A percentile compares a stretch with the other conserved stretches of the same genome.
These are phyloP conservation scores for Siniperca obscura DNA, from an alignment of 2,797 vertebrate genomes.

Conservation along the genomic window DNA sequence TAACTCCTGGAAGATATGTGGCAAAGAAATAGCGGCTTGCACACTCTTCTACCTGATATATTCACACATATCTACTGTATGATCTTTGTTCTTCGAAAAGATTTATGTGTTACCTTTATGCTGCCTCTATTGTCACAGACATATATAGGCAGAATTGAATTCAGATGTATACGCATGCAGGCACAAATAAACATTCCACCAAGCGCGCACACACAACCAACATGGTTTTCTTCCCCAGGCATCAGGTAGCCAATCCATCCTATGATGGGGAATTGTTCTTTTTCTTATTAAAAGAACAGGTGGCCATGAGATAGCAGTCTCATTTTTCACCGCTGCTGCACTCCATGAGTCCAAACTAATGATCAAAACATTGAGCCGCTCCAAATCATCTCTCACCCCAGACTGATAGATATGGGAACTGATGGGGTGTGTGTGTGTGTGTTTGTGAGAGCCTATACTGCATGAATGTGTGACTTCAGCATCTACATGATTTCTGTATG, in stretches of 20 bases:
- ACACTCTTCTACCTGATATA: background rate
- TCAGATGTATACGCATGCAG: slow-evolving; percentile 20
- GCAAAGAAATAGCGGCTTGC: background rate
- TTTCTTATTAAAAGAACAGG: slow-evolving; percentile 81
- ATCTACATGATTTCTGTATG: background rate
- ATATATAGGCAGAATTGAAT: slow-evolving; percentile 32
- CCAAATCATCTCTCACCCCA: slow-evolving; percentile 73
- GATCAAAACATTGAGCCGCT: slow-evolving; percentile 78
- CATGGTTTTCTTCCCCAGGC: slow-evolving; percentile 41
- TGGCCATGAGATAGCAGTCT: slow-evolving; percentile 73
- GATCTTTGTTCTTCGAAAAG: slow-evolving; percentile 23
- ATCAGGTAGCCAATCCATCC: slow-evolving; percentile 64
- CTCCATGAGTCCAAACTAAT: slow-evolving; percentile 80
- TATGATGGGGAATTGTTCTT: slow-evolving; percentile 72
- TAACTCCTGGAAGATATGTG: background rate
- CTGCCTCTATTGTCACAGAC: background rate
- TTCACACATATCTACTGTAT: slow-evolving; percentile 4
- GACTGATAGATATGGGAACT: slow-evolving; percentile 68
- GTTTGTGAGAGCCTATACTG: background rate
- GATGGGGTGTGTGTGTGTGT: slow-evolving; percentile 29
- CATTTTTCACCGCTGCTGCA: slow-evolving; percentile 74
- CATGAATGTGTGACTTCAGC: background rate
- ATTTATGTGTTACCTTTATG: slow-evolving; percentile 24
- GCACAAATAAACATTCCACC: slow-evolving; percentile 37
- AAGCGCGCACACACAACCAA: slow-evolving; percentile 3